These are phyloP conservation scores for Agriopis aurantiaria DNA, from an alignment of 2,888 invertebrate species.

Conservation along the genomic window DNA sequence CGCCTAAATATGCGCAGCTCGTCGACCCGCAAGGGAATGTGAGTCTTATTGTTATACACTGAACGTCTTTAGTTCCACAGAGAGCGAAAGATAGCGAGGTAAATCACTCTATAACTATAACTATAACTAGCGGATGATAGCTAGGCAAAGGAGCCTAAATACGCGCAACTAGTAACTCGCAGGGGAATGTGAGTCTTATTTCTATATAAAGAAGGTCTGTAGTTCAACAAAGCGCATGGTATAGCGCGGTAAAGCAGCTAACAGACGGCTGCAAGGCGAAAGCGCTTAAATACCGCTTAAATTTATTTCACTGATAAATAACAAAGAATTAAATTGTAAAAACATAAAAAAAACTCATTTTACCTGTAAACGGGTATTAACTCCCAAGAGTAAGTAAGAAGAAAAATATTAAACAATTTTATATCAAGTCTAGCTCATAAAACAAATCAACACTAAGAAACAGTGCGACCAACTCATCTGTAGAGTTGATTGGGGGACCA, in stretches of 20 bases:
- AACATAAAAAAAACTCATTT: not conserved
- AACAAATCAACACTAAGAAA: not conserved
- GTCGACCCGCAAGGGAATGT: slow-evolving; percentile 91
- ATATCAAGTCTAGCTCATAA: not conserved
- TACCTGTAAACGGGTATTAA: not conserved
- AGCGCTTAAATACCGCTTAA: no score
- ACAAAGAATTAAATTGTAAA: slow-evolving; percentile 54
- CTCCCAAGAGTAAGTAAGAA: not conserved
- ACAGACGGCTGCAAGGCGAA: no score
- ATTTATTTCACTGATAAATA: no score
- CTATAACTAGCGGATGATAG: not conserved
- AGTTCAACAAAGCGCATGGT: no score
- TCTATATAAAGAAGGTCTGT: no score
- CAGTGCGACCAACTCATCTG: not conserved
- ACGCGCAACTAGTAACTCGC: slow-evolving; percentile 91
- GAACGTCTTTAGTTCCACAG: not conserved
- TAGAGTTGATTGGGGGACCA: not conserved
- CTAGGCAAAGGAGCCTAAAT: slow-evolving; percentile 81
- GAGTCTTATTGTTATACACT: slow-evolving; percentile 54
- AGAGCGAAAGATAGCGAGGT: not conserved
- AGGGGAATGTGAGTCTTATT: slow-evolving; percentile 74
- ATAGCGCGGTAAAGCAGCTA: not conserved
- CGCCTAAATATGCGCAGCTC: slow-evolving; percentile 90
- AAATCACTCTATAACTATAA: no score
- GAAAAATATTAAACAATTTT: slow-evolving; percentile 2